A percentile compares a stretch with the other conserved stretches of the same genome.
phyloP scores from a whole-genome alignment of 2,797 vertebrate genomes.

The Parauchenoglanis ngamensis region DNA sequence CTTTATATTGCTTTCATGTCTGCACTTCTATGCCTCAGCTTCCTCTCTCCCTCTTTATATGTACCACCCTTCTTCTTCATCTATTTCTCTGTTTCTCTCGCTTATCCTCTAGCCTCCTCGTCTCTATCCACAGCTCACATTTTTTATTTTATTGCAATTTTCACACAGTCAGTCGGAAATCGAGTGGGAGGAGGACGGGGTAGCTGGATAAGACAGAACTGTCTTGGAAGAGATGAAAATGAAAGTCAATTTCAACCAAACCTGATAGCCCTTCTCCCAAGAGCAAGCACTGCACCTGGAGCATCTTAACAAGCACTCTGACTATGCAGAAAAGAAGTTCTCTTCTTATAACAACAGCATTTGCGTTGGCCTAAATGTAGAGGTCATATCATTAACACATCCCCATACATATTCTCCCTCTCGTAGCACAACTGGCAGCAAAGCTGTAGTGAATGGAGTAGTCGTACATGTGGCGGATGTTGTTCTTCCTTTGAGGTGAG shows the following conservation, averaged over 20 bases:
- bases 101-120: slow-evolving; percentile 51
- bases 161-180: slow-evolving; percentile 73
- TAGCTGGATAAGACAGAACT: slow-evolving; percentile 75
- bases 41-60: slow-evolving; percentile 48
- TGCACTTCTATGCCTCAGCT: slow-evolving; percentile 59
- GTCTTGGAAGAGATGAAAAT: slow-evolving; percentile 70
- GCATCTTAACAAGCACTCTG: slow-evolving; percentile 60
- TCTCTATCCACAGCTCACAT: slow-evolving; percentile 70
- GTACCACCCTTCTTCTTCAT: slow-evolving; percentile 30
- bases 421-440: neutral
- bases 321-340: slow-evolving; percentile 45
- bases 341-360: neutral
- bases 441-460: neutral
- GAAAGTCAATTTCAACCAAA: slow-evolving; percentile 73
- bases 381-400: neutral
- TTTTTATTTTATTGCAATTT: slow-evolving; percentile 78
- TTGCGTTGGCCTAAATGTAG: neutral
- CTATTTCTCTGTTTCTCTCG: slow-evolving; percentile 35
- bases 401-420: neutral
- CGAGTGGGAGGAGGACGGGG: slow-evolving; percentile 70
- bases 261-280: slow-evolving; percentile 41
- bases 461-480: slow-evolving; percentile 15
- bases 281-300: slow-evolving; percentile 57
- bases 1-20: slow-evolving; percentile 65
- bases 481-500: slow-evolving; percentile 11